Base-by-base conservation (phyloP, 2,888 invertebrate species). In the Trachelus tabidus region DNA sequence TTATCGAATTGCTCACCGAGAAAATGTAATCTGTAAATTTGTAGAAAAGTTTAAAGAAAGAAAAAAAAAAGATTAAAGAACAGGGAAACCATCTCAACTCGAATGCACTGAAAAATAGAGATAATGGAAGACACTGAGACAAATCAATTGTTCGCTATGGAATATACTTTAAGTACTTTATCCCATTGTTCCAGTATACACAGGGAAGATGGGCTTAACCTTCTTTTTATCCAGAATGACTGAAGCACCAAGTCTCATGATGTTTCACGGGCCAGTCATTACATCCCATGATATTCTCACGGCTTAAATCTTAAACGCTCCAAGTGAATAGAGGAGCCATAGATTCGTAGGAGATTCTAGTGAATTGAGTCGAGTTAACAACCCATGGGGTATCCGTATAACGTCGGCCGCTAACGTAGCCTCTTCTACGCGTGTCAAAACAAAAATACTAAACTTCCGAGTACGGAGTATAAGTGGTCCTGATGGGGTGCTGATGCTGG, bases 401-500 rank as follows among this genome's bases (percentile, higher is more conserved):
- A 80, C 86, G 78, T 82, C 81, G 82, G 84, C 83, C 83, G 77
- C 77, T 77, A 79, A 79, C 77, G 81, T 80, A 81, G 76, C 78
- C 87, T 89, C 86, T 86, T 83, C 82, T 88, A 87, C 90, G 89
- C 90, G 90, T 90, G 91, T 91, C 90, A 90, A 90, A 91, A 91
- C 88, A 90, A 86, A 87, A 87, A 89, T 89, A 85, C 81, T 69
- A 56, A 40, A 75, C 33, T 68, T 69, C 68, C 71, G 74, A 69
- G 68, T n/a, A 71, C 71, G 33, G 56, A 56, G 56, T 15, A 56
- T 56, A 23, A 56, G 56, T 56, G 56, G 56, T 56, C 56, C 56
- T 56, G 56, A 56, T 56, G 56, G 71, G 71, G 71, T 71, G 33
- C 33, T 34, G 71, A 34, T 34, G 71, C 33, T 34, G 71, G 71